phyloP scores from a whole-genome alignment of 2,113 vertebrate genomes.

The Smithornis capensis region DNA sequence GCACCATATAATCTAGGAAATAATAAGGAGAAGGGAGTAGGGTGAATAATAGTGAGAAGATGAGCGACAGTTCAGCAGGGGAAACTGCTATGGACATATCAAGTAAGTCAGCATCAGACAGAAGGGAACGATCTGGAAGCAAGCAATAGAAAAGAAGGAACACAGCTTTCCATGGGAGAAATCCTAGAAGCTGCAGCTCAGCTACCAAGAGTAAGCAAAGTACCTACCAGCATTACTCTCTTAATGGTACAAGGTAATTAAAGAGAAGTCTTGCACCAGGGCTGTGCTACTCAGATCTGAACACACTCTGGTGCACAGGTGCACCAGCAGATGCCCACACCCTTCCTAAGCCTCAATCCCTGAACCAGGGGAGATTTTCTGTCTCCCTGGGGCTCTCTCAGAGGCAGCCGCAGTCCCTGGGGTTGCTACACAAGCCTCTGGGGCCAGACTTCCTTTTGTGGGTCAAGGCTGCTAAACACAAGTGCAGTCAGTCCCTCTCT shows the following conservation, averaged over 20 bases:
- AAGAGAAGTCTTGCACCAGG: neutral
- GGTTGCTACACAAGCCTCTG: neutral
- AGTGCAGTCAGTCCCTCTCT: neutral
- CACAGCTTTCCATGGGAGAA: neutral
- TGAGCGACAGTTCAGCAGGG: neutral
- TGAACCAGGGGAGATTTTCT: neutral
- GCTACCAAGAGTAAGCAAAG: neutral
- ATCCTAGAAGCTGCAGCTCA: neutral
- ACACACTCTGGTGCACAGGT: neutral
- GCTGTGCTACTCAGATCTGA: neutral
- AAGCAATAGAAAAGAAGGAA: neutral
- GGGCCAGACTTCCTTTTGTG: neutral
- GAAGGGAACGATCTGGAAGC: neutral
- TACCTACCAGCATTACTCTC: neutral
- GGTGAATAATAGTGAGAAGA: too few relatives aligned
- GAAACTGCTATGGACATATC: neutral
- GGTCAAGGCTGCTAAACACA: neutral
- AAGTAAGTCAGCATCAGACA: neutral
- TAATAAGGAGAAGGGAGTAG: neutral
- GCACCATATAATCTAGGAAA: neutral
- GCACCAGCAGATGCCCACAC: neutral
- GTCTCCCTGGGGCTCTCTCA: neutral
- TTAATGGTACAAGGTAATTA: neutral
- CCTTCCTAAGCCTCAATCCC: neutral
- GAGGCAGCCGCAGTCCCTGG: neutral